Evolutionary conservation across 2,888 invertebrate genomes (phyloP).

Genomic region (Tigriopus californicus): DNA sequence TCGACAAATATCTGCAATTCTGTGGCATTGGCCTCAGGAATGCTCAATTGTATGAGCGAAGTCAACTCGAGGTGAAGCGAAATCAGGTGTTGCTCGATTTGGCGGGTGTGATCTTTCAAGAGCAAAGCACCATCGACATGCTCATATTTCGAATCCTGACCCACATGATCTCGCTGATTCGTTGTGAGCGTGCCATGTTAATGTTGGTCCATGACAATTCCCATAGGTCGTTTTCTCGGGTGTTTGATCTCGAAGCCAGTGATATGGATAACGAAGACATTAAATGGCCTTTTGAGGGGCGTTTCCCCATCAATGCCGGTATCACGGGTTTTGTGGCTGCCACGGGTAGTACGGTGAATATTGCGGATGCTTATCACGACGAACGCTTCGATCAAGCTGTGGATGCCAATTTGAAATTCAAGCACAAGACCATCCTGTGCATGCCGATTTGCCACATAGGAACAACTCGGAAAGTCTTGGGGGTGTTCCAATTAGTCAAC

Average conservation of each 20-base stretch:
- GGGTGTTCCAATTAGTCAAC: slow-evolving; percentile 49
- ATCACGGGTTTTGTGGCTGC: slow-evolving; percentile 87
- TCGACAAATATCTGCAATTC: slow-evolving; percentile 80
- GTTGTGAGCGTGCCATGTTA: slow-evolving; percentile 79
- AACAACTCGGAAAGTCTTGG: slow-evolving; percentile 72
- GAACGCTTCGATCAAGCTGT: slow-evolving; percentile 67
- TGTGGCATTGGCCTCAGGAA: slow-evolving; percentile 88
- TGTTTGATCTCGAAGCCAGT: slow-evolving; percentile 79
- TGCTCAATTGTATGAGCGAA: slow-evolving; percentile 87
- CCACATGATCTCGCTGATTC: slow-evolving; percentile 79
- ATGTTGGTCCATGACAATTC: slow-evolving; percentile 74
- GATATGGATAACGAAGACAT: slow-evolving; percentile 68
- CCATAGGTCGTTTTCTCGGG: slow-evolving; percentile 77
- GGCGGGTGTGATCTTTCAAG: slow-evolving; percentile 90
- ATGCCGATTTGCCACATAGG: slow-evolving; percentile 72
- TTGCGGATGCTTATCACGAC: slow-evolving; percentile 73
- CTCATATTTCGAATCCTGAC: slow-evolving; percentile 81
- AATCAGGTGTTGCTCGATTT: slow-evolving; percentile 83
- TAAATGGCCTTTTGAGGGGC: slow-evolving; percentile 63
- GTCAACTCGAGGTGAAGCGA: slow-evolving; percentile 80
- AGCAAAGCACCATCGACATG: slow-evolving; percentile 87
- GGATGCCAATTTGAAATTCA: slow-evolving; percentile 61
- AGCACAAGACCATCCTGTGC: slow-evolving; percentile 72
- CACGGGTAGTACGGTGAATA: slow-evolving; percentile 84
- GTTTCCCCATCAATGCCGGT: slow-evolving; percentile 85